Percentiles rank a stretch among this genome's conserved stretches.
These are phyloP conservation scores for Cyprinodon tularosa DNA, from an alignment of 2,113 vertebrate genomes.

Conservation along the genomic window DNA sequence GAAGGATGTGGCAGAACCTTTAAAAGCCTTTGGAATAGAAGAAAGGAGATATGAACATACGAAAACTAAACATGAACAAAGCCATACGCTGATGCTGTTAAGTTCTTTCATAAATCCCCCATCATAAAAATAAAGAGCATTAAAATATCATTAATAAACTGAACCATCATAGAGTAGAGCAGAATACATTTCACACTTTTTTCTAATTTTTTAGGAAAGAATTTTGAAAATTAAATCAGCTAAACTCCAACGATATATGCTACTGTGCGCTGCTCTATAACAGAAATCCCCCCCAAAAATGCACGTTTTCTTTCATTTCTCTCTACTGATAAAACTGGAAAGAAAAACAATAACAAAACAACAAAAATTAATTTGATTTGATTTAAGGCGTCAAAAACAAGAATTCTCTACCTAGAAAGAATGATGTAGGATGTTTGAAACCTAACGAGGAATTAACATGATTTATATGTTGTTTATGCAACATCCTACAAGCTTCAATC, in stretches of 20 bases:
- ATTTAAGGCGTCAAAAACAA: not conserved
- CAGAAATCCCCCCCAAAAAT: not conserved
- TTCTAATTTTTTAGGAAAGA: too few species aligned
- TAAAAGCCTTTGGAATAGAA: slow-evolving; percentile 83
- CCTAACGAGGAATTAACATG: not conserved
- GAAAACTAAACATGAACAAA: too few species aligned
- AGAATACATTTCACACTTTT: not conserved
- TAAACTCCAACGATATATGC: too few species aligned
- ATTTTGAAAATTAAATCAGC: too few species aligned
- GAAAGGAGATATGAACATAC: not conserved
- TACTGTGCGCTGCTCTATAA: too few species aligned
- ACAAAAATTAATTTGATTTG: not conserved
- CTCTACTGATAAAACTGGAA: not conserved
- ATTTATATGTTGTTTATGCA: not conserved
- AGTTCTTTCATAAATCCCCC: too few species aligned
- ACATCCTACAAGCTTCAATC: not conserved
- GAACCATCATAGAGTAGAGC: too few species aligned
- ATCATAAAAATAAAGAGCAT: too few species aligned
- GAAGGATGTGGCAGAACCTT: slow-evolving; percentile 86
- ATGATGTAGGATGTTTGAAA: not conserved
- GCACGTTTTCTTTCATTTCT: not conserved
- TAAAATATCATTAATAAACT: too few species aligned
- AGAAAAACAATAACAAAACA: not conserved
- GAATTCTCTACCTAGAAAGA: not conserved
- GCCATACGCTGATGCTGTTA: too few species aligned